These are phyloP conservation scores for Lampropteryx suffumata DNA, from an alignment of 2,888 invertebrate genomes.

Conservation along the genomic window DNA sequence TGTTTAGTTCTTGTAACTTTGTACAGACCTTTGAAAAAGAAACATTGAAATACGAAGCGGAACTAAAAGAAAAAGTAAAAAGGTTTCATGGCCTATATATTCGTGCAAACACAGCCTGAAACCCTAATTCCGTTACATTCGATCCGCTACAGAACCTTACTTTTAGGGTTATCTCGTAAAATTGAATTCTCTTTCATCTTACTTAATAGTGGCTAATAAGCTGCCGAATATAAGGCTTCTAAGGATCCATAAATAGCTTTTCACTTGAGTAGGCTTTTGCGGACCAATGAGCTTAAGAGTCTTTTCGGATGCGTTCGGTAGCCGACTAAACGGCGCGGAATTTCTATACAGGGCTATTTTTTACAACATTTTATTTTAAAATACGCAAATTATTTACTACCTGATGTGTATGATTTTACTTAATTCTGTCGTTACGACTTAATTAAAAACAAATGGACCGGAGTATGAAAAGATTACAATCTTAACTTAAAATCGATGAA, in stretches of 20 bases:
- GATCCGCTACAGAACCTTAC: neutral
- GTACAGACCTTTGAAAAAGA: neutral
- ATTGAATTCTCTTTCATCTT: conserved; percentile 6
- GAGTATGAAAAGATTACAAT: too few relatives aligned
- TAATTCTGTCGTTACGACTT: too few relatives aligned
- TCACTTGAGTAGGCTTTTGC: conserved; percentile 10
- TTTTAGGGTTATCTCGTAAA: conserved; percentile 16
- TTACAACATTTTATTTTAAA: too few relatives aligned
- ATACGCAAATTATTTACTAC: too few relatives aligned
- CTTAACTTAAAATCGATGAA: too few relatives aligned
- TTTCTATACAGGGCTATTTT: too few relatives aligned
- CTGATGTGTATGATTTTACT: too few relatives aligned
- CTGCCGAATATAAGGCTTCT: conserved; percentile 7
- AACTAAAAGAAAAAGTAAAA: too few relatives aligned
- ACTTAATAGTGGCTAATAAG: conserved; percentile 18
- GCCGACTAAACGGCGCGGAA: neutral
- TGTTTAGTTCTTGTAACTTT: too few relatives aligned
- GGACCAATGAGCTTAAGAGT: neutral
- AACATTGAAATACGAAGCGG: too few relatives aligned
- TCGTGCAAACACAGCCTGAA: neutral
- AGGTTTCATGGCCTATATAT: neutral
- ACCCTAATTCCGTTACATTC: neutral
- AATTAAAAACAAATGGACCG: too few relatives aligned
- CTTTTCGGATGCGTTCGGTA: neutral
- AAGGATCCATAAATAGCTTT: conserved; percentile 9